Conservation (phyloP, 1,140 invertebrate genomes). For the Drosophila yakuba region DNA sequence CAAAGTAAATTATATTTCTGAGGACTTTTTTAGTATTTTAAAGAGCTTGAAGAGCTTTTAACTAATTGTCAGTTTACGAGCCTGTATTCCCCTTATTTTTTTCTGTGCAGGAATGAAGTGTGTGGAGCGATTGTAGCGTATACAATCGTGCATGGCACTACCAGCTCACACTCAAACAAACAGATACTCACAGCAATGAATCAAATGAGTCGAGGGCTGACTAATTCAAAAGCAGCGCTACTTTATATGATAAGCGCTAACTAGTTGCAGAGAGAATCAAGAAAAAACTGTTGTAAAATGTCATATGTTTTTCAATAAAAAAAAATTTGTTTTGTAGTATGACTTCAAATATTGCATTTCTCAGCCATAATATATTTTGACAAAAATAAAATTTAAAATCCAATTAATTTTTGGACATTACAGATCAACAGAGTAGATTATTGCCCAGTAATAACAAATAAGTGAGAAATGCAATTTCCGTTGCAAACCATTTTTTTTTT, state of each 20-base stretch:
- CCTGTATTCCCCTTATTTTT: background rate
- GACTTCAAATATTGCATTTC: background rate
- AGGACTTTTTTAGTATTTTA: too few relatives aligned
- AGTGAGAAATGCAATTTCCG: background rate
- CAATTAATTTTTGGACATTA: background rate
- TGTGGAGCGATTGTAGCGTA: constrained; percentile 8
- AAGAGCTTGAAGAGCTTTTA: background rate
- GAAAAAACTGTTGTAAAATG: constrained; percentile 11
- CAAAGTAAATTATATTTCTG: too few relatives aligned
- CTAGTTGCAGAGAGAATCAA: constrained; percentile 7
- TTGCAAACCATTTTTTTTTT: constrained; percentile 3
- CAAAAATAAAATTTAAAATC: background rate
- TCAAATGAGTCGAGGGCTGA: constrained; percentile 29
- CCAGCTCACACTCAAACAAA: constrained; percentile 11
- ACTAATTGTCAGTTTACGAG: background rate
- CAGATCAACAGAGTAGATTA: background rate
- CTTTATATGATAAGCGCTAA: constrained; percentile 22
- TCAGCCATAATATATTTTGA: background rate
- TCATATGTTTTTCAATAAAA: background rate
- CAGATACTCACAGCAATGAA: constrained; percentile 15
- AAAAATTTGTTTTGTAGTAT: background rate
- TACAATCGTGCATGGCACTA: constrained; percentile 44
- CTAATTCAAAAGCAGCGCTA: constrained; percentile 35
- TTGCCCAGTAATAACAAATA: background rate
- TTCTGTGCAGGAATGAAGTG: constrained; percentile 5